Base-by-base conservation (phyloP, 2,888 invertebrate genomes). In the Campaea margaritaria region DNA sequence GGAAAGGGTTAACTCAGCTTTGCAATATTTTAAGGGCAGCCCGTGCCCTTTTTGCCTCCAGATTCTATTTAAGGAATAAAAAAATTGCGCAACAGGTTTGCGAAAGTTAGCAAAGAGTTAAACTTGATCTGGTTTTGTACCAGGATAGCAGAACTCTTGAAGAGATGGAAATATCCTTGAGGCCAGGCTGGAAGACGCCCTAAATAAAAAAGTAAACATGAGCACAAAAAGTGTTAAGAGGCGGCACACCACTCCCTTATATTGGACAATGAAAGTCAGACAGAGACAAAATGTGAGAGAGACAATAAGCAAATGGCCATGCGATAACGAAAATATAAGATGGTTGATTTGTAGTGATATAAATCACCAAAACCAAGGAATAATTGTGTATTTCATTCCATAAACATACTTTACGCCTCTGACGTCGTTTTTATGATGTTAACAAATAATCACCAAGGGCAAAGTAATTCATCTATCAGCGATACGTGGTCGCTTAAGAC, bases 1-100 rank as follows among this genome's bases (percentile, higher is more conserved):
- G 69, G 68, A 75, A 76, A 74, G 76, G 75, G 73, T 75, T 72
- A 74, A 66, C 67, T 60, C 62, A 61, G 65, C 56, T 56, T 64
- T 56, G 58, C 53, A 62, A 64, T 67, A 56, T 65, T 71, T 70
- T 64, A 43, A 57, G 51, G 53, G 48, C 55, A n/a, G 27, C 49
- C 5, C 39, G 46, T 56, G 50, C 58, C 55, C 41, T 64, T 60
- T 60, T 51, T 10, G 31, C 31, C 21, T 3, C 5, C 34, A 11
- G 11, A 9, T 36, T 36, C 36, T 36, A 36, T 31, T 31, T 31
- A 31, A 2, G 2, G 31, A 7, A 31, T 1, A 7, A 31, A 28
- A 28, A 28, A 41, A 42, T n/a, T 47, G 39, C 44, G 58, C 58
- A 47, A 52, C n/a, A 53, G 10, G n/a, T 41, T 55, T 51, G 54